These are phyloP conservation scores for Lepisosteus osseus DNA, from an alignment of 2,113 vertebrate species.

Conservation along the genomic window DNA sequence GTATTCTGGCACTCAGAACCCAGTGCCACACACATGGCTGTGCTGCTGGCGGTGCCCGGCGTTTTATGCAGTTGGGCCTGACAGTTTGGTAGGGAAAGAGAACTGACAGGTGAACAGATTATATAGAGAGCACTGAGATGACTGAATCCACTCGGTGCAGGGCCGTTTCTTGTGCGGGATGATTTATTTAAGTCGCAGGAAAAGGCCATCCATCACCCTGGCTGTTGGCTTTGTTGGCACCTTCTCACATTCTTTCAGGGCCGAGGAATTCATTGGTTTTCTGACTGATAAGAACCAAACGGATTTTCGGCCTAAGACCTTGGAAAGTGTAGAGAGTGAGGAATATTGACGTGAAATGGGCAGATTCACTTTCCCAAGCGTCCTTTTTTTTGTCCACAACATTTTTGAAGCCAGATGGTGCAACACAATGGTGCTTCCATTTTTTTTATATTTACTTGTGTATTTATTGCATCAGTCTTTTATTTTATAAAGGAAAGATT, in stretches of 20 bases:
- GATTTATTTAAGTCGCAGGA: constrained; percentile 66
- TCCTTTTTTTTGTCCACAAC: constrained; percentile 9
- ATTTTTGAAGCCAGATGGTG: too few species aligned
- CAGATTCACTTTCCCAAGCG: constrained; percentile 59
- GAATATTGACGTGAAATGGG: constrained; percentile 57
- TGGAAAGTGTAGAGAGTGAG: constrained; percentile 63
- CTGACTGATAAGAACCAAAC: constrained; percentile 77
- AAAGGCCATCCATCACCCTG: constrained; percentile 72
- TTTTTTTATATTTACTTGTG: too few species aligned
- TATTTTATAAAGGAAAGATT: too few species aligned
- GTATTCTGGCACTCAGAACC: too few species aligned
- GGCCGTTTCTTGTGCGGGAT: constrained; percentile 47
- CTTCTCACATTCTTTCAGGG: constrained; percentile 75
- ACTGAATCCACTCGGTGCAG: constrained; percentile 45
- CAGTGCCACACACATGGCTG: not conserved
- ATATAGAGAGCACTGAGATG: not conserved
- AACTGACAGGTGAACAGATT: constrained; percentile 5
- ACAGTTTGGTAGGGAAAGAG: not conserved
- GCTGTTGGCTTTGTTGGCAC: constrained; percentile 76
- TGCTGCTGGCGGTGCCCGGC: not conserved
- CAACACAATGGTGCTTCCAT: too few species aligned
- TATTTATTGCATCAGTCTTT: too few species aligned
- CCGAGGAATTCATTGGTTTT: constrained; percentile 79
- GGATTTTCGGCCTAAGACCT: constrained; percentile 69
- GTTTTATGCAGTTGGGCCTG: not conserved